Percentiles rank a stretch among this genome's conserved stretches.
These are phyloP conservation scores for Muscina levida DNA, from an alignment of 2,888 invertebrate genomes.

Conservation along the genomic window DNA sequence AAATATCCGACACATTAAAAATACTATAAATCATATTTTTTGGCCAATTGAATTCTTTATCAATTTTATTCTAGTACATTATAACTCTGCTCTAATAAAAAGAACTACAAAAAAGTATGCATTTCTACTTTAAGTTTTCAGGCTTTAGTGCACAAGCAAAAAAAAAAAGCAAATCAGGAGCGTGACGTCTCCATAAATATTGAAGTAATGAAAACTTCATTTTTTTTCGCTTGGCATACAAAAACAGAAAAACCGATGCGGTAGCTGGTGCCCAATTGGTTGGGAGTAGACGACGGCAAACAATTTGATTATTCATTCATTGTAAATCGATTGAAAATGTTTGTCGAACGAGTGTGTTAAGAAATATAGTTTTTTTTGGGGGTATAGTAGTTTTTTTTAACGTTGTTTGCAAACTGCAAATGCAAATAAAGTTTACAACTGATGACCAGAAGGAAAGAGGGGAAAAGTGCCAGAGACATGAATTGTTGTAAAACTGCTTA, in stretches of 20 bases:
- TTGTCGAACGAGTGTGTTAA: conserved; percentile 27
- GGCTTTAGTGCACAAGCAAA: no score
- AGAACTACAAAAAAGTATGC: background rate
- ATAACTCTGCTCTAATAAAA: no score
- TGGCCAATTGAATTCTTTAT: conserved; percentile 43
- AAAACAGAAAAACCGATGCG: conserved; percentile 12
- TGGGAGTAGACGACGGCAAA: conserved; percentile 7
- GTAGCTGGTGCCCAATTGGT: background rate
- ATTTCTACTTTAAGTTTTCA: no score
- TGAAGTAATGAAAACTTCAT: conserved; percentile 43
- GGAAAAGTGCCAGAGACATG: conserved; percentile 8
- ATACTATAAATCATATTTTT: conserved; percentile 53
- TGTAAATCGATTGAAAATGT: conserved; percentile 54
- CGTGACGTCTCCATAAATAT: conserved; percentile 48
- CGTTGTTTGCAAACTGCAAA: conserved; percentile 49
- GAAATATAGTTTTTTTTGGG: conserved; percentile 39
- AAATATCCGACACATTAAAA: conserved; percentile 33
- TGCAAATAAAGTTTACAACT: conserved; percentile 62
- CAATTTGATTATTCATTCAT: conserved; percentile 55
- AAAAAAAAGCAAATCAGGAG: background rate
- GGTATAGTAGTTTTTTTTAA: conserved; percentile 42
- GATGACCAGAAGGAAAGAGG: conserved; percentile 28
- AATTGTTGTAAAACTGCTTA: conserved; percentile 43
- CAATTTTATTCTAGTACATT: no score
- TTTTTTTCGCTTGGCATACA: background rate